Conservation (phyloP, 1,140 invertebrate genomes). For the Penaeus vannamei region DNA sequence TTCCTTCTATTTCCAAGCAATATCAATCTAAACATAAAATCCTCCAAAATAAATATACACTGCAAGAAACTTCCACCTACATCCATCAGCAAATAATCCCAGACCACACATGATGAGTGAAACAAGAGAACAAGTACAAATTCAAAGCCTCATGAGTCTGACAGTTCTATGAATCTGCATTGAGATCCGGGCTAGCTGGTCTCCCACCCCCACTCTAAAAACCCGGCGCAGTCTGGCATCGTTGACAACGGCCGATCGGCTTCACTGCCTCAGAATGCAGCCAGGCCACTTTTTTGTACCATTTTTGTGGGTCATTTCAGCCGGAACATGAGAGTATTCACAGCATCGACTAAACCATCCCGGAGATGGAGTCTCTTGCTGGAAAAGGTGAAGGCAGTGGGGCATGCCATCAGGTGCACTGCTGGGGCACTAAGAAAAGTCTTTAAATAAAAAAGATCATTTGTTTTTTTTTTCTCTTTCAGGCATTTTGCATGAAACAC, state of each 20-base stretch:
- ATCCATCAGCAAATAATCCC: too few relatives aligned
- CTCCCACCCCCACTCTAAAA: conserved; percentile 32
- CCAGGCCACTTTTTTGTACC: conserved; percentile 51
- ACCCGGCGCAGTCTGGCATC: conserved; percentile 42
- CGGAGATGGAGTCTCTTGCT: conserved; percentile 42
- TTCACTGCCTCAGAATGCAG: conserved; percentile 61
- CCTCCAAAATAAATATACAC: too few relatives aligned
- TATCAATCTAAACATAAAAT: too few relatives aligned
- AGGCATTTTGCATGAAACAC: too few relatives aligned
- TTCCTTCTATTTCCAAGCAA: too few relatives aligned
- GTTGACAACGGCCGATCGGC: conserved; percentile 52
- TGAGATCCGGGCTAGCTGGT: too few relatives aligned
- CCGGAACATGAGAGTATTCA: conserved; percentile 58
- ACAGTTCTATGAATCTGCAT: too few relatives aligned
- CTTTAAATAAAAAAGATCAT: too few relatives aligned
- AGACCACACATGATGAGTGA: too few relatives aligned
- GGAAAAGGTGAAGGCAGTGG: conserved; percentile 43
- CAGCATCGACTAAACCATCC: conserved; percentile 44
- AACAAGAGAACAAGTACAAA: too few relatives aligned
- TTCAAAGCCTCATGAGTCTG: too few relatives aligned
- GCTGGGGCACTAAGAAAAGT: background rate
- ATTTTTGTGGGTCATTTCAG: conserved; percentile 60
- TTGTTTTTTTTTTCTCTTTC: background rate
- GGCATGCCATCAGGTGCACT: conserved; percentile 30
- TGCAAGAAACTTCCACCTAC: too few relatives aligned